A percentile compares a stretch with the other conserved stretches of the same genome.
Conservation (phyloP, 2,797 vertebrate genomes). For the Ciconia nigra region DNA sequence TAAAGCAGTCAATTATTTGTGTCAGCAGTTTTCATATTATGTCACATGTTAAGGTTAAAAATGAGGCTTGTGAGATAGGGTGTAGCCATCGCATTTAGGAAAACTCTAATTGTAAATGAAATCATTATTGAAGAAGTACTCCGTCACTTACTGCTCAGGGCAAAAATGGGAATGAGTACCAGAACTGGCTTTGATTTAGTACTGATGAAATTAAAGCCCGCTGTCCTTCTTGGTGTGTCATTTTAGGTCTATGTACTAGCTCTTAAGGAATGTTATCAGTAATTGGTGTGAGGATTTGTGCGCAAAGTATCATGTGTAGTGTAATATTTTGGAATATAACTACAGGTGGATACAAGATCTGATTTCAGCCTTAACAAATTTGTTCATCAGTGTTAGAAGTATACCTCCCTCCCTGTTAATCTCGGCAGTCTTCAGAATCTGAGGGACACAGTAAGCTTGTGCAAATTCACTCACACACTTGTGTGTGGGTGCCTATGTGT, state of each 20-base stretch:
- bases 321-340: background rate
- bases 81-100: background rate
- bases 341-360: background rate
- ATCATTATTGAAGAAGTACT: background rate
- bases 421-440: background rate
- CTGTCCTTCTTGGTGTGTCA: background rate
- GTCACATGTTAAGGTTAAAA: conserved; percentile 2
- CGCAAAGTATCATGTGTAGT: background rate
- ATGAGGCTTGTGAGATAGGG: background rate
- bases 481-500: fast-evolving
- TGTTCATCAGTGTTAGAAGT: background rate
- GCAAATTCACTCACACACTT: background rate
- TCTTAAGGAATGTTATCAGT: background rate
- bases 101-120: background rate
- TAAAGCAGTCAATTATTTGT: conserved; percentile 37
- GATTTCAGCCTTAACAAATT: background rate
- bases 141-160: background rate
- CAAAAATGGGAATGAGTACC: background rate
- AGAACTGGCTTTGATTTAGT: background rate
- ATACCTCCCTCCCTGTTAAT: background rate
- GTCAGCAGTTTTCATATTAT: background rate
- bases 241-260: background rate
- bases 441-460: background rate
- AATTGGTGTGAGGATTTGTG: background rate
- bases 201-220: background rate